Evolutionary conservation across 2,888 invertebrate species (phyloP), one percentile per base, ranked within the genome.

Genomic region (Scotopteryx bipunctaria): DNA sequence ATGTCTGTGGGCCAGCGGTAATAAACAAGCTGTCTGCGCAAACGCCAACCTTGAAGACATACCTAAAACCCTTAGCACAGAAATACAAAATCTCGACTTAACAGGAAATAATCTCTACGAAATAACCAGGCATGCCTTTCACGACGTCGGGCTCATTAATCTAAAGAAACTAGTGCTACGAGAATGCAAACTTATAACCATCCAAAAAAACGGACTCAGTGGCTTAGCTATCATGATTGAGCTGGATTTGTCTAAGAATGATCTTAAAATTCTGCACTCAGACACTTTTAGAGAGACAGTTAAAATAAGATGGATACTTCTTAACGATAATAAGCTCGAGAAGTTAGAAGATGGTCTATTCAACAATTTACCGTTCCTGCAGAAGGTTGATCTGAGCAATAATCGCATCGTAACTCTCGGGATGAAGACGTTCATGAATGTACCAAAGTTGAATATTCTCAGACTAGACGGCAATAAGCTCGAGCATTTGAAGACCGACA

Each of bases 1-100:
- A 71, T 97, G 97, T 78, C 94, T 94, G 59, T 97, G 97, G 97
- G 93, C 93, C 17, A 94, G 94, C 53, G 97, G 97, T 3, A 96
- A 94, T 78, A 96, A 95, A 76, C 94, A 94, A 14, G 97, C 96
- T 1, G 95, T 96, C 64, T 98, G 98, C 78, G 92, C 92, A 23
- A 90, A 92, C 46, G 91, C 92, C 27, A 90, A 92, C n/a, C 90
- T 96, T 21, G 91, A 90, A 36, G 86, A 92, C 19, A 93, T 98
- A 60, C 97, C 97, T 0, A 89, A 86, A 55, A 92, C 93, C 43
- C 86, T 97, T 23, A 95, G 95, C 72, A 85, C 92, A 25, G 95
- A 95, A 55, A 91, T 94, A 67, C 93, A 94, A 73, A 93, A 92
- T 43, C 90, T 96, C 31, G 95, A 96, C 70, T 89, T 97, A 27